These are phyloP conservation scores for Solenodon paradoxus DNA, from an alignment of 2,113 vertebrate species.

Conservation along the genomic window DNA sequence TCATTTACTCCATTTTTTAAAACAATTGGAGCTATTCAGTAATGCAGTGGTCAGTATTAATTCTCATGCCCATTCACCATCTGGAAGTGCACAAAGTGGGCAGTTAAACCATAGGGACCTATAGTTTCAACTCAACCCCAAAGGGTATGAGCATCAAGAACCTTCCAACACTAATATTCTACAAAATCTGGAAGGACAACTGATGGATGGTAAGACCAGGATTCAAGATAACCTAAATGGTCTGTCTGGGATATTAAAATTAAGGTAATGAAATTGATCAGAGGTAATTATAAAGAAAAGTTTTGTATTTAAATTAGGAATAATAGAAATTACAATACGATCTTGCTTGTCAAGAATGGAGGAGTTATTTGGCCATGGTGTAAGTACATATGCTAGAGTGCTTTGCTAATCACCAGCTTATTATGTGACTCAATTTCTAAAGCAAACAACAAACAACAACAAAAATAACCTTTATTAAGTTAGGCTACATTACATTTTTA, in stretches of 20 bases:
- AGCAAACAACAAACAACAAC: neutral
- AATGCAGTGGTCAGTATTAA: neutral
- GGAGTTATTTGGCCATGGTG: too few relatives aligned
- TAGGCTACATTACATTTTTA: neutral
- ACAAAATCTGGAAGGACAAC: neutral
- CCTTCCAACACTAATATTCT: neutral
- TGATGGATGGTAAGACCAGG: neutral
- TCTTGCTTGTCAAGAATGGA: neutral
- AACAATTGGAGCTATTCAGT: constrained; percentile 26
- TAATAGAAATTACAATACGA: neutral
- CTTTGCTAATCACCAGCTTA: neutral
- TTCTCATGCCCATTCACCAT: neutral
- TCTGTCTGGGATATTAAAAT: neutral
- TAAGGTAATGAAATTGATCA: neutral
- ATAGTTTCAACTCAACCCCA: neutral
- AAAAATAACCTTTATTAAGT: neutral
- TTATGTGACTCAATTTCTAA: neutral
- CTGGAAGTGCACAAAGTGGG: neutral
- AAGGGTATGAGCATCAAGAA: neutral
- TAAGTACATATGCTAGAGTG: neutral
- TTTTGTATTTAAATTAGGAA: neutral
- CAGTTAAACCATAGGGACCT: neutral
- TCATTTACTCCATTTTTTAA: neutral
- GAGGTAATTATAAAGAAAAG: neutral
- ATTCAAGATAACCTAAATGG: neutral